Base-by-base conservation (phyloP, 1,140 invertebrate genomes). In the Drosophila subpulchrella region DNA sequence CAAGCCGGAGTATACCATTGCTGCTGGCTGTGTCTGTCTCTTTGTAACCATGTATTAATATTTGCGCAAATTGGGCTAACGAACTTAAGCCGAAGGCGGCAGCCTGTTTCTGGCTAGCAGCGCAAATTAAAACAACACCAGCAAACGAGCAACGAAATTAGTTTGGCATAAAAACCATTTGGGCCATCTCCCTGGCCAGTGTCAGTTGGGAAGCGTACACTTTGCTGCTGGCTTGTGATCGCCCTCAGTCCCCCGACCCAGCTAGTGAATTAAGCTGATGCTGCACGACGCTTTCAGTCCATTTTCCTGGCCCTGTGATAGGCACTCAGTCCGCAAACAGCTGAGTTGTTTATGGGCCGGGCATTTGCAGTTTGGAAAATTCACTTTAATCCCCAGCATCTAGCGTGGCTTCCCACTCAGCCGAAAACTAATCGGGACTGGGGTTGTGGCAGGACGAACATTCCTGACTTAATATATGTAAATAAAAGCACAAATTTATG, bases 21-120 rank as follows among this genome's bases (percentile, higher is more conserved):
- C 48, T 54, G 42, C 38, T 62, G 39, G 13, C 67, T 56, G 74
- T 47, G 42, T 61, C 60, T 67, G 67, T 47, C 74, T 51, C 70
- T 82, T 88, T 82, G 84, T 70, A 78, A 61, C 83, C 83, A 88
- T 83, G 80, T 83, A 86, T 88, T 86, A 88, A 86, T 86, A 86
- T 83, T 83, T 88, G 75, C 72, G 66, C 79, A 82, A 86, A 86
- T 86, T 86, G 83, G 83, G 79, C 83, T 86, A 86, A 86, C 83
- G 79, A 86, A 88, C 83, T 83, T 86, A 88, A 88, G 83, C 83
- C 38, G 59, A 41, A 73, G 78, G 68, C 74, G 57, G 73, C 42
- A 66, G 48, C 56, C 47, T 58, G 63, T 55, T 67, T 71, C 50
- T 44, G 63, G 34, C 60, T 78, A 75, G 70, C 75, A 82, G 83